Conservation (phyloP, 2,113 vertebrate genomes). For the Rhipidura dahli region DNA sequence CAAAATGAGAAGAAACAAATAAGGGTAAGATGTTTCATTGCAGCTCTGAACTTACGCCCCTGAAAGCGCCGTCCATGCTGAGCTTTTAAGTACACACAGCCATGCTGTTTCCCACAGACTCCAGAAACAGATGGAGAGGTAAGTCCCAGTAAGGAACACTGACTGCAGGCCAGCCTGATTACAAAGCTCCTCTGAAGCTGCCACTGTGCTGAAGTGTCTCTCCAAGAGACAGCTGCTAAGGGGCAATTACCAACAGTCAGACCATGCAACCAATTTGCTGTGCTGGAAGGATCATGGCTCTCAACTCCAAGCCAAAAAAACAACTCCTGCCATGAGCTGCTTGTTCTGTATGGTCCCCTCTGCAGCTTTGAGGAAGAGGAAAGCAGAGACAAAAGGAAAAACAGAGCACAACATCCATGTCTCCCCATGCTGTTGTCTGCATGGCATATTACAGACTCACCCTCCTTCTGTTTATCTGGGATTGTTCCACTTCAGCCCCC, state of each 20-base stretch:
- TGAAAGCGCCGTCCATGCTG: rapidly evolving
- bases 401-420: neutral
- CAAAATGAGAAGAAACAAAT: neutral
- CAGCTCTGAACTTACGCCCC: rapidly evolving
- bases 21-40: rapidly evolving
- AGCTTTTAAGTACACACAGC: neutral
- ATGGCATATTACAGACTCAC: neutral
- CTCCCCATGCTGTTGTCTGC: neutral
- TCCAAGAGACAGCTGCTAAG: neutral
- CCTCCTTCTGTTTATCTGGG: neutral
- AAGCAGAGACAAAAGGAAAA: neutral
- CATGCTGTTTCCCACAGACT: neutral
- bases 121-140: neutral
- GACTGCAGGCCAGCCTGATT: neutral
- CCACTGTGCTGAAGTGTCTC: neutral
- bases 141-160: neutral
- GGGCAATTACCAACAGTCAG: neutral
- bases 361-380: neutral
- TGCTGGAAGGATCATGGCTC: neutral
- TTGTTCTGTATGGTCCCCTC: neutral
- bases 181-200: neutral
- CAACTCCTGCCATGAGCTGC: neutral
- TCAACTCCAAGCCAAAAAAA: neutral
- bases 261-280: neutral
- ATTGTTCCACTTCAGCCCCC: neutral